These are phyloP conservation scores for Alloscopus bannaensis DNA, from an alignment of 2,888 invertebrate genomes.

Conservation along the genomic window DNA sequence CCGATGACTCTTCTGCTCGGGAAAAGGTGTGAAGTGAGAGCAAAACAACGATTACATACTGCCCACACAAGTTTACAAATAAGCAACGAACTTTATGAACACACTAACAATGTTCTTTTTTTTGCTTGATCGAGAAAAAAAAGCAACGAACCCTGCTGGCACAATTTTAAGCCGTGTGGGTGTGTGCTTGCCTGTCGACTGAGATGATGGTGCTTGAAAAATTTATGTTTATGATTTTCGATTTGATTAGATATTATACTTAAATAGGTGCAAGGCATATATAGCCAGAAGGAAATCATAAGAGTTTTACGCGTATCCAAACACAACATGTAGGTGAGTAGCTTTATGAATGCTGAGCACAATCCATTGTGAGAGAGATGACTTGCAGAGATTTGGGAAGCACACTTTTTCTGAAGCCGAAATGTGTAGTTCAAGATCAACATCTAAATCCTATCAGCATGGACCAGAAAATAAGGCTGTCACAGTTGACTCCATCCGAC, in stretches of 20 bases:
- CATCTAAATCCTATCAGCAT: too few species aligned
- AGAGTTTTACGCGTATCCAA: background rate
- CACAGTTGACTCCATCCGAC: background rate
- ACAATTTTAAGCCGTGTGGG: conserved; percentile 38
- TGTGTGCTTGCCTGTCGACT: conserved; percentile 29
- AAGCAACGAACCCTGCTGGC: conserved; percentile 38
- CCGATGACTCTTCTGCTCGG: too few species aligned
- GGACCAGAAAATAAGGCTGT: conserved; percentile 21
- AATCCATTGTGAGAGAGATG: background rate
- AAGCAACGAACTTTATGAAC: conserved; percentile 2
- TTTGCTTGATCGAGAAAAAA: background rate
- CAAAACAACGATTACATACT: too few species aligned
- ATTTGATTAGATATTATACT: conserved; percentile 18
- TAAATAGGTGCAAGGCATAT: background rate
- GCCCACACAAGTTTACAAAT: background rate
- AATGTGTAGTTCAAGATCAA: conserved; percentile 7
- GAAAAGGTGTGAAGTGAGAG: too few species aligned
- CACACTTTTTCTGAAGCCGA: background rate
- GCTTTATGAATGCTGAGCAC: background rate
- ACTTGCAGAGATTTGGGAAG: background rate
- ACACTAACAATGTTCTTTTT: conserved; percentile 9
- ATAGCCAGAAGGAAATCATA: background rate
- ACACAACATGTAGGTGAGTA: background rate
- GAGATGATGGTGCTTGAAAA: conserved; percentile 22
- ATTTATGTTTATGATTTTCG: conserved; percentile 23